Evolutionary conservation across 1,140 invertebrate species (phyloP), one percentile per base, ranked within the genome.

Genomic region (Sarcophaga peregrina): DNA sequence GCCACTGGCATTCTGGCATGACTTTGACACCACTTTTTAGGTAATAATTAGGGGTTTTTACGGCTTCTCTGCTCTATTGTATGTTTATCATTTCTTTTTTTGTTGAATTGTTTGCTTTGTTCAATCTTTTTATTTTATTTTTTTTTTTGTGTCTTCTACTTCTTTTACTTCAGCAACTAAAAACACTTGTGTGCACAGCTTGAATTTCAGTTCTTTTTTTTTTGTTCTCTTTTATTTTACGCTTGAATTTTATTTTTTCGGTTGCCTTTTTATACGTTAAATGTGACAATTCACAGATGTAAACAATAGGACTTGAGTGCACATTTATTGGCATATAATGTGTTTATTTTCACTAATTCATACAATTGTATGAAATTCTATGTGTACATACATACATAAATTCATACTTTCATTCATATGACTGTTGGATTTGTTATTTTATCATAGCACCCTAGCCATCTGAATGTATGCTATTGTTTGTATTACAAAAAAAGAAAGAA

Each of bases 41-140:
- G 62, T 68, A 68, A 68, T 68, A 68, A 68, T 68, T 68, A 68
- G 62, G 62, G 62, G 62, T 68, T 68, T 68, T 68, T 68, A 68
- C 20, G 62, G 62, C 62, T 68, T 68, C 62, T 68, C 62, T 68
- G 17, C 20, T 68, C 62, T 25, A 20, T 68, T 68, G 62, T 68
- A 25, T 68, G 62, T 68, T 68, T 68, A 68, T 68, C 62, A 68
- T 68, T 68, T 68, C 20, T 68, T 25, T 62, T 62, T n/a, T n/a
- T 62, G 54, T 11, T n/a, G n/a, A n/a, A n/a, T n/a, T n/a, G n/a
- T n/a, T n/a, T n/a, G n/a, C n/a, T n/a, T n/a, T n/a, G n/a, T n/a
- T 17, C 7, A 68, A 8, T 68, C 62, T 25, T 20, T 15, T 25
- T 11, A 3, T 10, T 52, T 10, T 52, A 3, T 52, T 52, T 52